These are phyloP conservation scores for Eudemis profundana DNA, from an alignment of 2,888 invertebrate species.

Conservation along the genomic window DNA sequence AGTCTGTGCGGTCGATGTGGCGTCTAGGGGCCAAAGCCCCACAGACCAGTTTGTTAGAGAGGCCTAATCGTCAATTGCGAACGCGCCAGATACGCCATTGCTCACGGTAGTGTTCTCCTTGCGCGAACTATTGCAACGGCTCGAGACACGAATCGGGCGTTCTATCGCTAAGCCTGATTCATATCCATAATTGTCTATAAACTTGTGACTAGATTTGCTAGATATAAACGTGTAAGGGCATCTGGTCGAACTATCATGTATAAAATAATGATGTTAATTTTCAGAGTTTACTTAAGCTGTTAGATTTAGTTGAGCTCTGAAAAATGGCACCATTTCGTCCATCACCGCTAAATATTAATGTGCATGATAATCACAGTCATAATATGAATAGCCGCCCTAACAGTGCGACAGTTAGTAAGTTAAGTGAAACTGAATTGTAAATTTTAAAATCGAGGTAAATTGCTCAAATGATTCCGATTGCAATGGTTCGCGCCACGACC, in stretches of 20 bases:
- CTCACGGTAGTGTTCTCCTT: conserved; percentile 78
- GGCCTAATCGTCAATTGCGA: conserved; percentile 84
- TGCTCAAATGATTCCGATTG: conserved; percentile 53
- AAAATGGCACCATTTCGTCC: conserved; percentile 18
- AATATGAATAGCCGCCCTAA: conserved; percentile 30
- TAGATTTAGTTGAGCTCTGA: conserved; percentile 25
- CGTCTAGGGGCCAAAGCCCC: conserved; percentile 46
- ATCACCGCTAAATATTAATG: conserved; percentile 6
- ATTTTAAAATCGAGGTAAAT: conserved; percentile 31
- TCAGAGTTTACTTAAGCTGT: conserved; percentile 5
- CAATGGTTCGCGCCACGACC: conserved; percentile 68
- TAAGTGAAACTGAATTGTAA: conserved; percentile 29
- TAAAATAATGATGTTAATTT: conserved; percentile 23
- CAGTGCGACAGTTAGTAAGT: conserved; percentile 33
- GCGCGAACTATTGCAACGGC: conserved; percentile 66
- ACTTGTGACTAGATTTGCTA: conserved; percentile 36
- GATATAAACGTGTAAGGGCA: conserved; percentile 17
- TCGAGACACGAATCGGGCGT: conserved; percentile 33
- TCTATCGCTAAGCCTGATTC: conserved; percentile 25
- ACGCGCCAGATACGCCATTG: conserved; percentile 80
- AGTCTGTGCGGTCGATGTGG: conserved; percentile 53
- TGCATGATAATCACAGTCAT: conserved; percentile 9
- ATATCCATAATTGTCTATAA: conserved; percentile 25
- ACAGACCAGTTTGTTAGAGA: conserved; percentile 65
- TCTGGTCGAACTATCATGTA: conserved; percentile 17